Percentiles rank a stretch among this genome's conserved stretches.
phyloP scores from a whole-genome alignment of 2,113 vertebrate species.

The Stercorarius parasiticus region DNA sequence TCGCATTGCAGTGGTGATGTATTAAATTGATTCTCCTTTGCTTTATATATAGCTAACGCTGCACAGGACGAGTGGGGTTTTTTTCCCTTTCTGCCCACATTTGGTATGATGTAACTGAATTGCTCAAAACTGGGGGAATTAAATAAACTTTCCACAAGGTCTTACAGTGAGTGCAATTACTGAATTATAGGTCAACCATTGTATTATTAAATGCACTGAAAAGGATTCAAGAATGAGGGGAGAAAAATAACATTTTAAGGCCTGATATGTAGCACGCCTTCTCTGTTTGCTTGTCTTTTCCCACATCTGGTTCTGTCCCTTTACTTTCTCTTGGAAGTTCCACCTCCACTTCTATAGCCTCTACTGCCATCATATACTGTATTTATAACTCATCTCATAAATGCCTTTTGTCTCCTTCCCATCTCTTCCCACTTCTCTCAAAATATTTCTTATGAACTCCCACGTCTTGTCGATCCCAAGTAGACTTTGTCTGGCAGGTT shows the following conservation, averaged over 20 bases:
- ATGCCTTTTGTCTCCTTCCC: not conserved
- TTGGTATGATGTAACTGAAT: not conserved
- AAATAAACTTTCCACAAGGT: not conserved
- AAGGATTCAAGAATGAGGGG: not conserved
- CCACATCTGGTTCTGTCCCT: not conserved
- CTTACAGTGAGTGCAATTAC: not conserved
- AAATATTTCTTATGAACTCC: not conserved
- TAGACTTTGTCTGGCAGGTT: not conserved
- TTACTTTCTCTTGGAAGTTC: not conserved
- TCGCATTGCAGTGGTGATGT: constrained; percentile 27
- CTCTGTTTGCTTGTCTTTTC: not conserved
- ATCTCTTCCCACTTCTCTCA: not conserved
- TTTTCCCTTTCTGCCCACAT: not conserved
- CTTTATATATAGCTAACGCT: not conserved
- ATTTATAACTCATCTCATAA: not conserved
- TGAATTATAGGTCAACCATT: not conserved
- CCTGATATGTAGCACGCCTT: not conserved
- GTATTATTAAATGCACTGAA: not conserved
- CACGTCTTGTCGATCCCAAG: not conserved
- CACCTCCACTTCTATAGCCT: not conserved
- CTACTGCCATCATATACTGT: not conserved
- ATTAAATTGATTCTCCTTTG: constrained; percentile 42
- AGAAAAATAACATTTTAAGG: not conserved
- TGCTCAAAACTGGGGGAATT: not conserved
- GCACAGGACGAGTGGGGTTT: not conserved